Evolutionary conservation across 2,888 invertebrate genomes (phyloP).

Genomic region (Priapulus caudatus): DNA sequence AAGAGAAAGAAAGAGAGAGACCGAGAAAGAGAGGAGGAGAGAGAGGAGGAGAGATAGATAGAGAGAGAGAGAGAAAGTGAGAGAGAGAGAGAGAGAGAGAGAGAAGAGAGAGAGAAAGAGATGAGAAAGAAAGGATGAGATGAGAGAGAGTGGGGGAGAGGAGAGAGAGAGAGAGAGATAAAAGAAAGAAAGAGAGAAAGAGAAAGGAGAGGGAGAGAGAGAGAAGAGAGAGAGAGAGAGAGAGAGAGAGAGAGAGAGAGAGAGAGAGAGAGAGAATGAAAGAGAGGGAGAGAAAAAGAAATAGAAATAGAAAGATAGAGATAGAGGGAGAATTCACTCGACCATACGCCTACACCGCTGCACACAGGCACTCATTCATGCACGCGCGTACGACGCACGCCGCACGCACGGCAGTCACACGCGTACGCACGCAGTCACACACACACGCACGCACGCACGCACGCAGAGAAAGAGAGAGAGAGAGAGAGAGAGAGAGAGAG

Average conservation of each 20-base stretch:
- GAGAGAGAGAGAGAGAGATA: constrained; percentile 8
- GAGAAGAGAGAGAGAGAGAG: not conserved
- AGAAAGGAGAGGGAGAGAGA: constrained; percentile 9
- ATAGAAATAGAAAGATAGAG: too few species aligned
- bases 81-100: constrained; percentile 4
- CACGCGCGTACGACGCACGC: too few species aligned
- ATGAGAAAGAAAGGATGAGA: not conserved
- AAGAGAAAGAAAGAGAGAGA: constrained; percentile 7
- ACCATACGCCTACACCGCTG: not conserved
- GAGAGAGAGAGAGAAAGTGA: not conserved
- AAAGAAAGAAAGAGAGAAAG: constrained; percentile 4
- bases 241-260: not conserved
- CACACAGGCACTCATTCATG: too few species aligned
- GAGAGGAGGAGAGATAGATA: too few species aligned
- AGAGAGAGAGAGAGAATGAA: too few species aligned
- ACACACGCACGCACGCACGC: too few species aligned
- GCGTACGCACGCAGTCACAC: too few species aligned
- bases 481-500: too few species aligned
- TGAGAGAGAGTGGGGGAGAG: not conserved
- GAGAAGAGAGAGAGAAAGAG: not conserved
- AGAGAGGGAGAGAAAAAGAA: too few species aligned
- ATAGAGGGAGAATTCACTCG: not conserved
- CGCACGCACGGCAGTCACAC: too few species aligned
- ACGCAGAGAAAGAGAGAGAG: too few species aligned
- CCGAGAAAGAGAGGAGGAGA: too few species aligned